Conservation (phyloP, 2,888 invertebrate genomes). For the Hanleya hanleyi region DNA sequence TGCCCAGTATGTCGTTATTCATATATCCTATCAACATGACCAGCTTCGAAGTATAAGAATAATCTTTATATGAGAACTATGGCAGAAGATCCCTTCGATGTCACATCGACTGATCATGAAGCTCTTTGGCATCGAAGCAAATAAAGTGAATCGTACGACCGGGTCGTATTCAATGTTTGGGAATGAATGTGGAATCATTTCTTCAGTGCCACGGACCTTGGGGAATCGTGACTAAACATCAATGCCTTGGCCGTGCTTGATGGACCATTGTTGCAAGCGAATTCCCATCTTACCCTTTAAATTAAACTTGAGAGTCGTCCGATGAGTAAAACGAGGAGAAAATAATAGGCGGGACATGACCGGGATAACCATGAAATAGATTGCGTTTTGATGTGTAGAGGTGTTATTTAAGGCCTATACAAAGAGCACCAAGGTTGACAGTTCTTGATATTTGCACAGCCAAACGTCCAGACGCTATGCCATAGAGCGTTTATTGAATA, state of each 20-base stretch:
- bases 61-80: no score
- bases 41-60: no score
- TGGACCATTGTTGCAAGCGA: neutral
- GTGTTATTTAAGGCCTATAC: neutral
- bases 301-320: conserved; percentile 9
- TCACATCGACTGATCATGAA: no score
- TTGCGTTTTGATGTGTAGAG: neutral
- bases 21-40: no score
- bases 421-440: neutral
- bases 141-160: neutral
- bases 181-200: neutral
- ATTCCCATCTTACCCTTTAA: conserved; percentile 5
- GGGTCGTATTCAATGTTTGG: neutral
- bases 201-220: neutral
- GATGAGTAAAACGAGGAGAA: neutral
- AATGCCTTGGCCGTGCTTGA: neutral
- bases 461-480: no score
- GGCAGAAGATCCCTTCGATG: no score
- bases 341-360: neutral
- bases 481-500: no score
- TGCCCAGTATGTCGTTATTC: no score
- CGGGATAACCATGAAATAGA: neutral
- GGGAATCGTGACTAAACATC: conserved; percentile 5
- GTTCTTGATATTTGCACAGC: no score
- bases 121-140: neutral